Conservation (phyloP, 2,113 vertebrate genomes). For the Catagonus wagneri region DNA sequence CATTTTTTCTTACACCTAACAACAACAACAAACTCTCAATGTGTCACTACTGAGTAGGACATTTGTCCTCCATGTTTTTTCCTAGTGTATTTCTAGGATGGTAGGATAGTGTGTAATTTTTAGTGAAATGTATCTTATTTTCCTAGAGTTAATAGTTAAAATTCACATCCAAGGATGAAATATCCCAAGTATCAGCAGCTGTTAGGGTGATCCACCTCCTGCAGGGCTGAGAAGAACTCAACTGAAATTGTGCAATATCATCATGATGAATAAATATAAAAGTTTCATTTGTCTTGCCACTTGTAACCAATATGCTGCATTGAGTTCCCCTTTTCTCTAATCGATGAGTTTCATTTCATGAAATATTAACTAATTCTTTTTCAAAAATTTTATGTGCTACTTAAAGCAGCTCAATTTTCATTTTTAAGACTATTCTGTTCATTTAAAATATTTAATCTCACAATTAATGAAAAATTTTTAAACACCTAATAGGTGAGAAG, state of each 20-base stretch:
- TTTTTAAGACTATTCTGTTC: not conserved
- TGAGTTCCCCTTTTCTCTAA: not conserved
- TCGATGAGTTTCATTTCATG: not conserved
- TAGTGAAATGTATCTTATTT: not conserved
- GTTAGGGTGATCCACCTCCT: not conserved
- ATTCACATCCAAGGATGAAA: not conserved
- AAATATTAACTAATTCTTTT: not conserved
- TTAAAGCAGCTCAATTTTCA: not conserved
- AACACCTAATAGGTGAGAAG: not conserved
- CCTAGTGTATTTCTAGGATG: not conserved
- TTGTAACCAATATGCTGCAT: not conserved
- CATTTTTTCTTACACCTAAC: not conserved
- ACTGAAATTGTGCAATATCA: not conserved
- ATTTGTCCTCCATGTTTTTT: not conserved
- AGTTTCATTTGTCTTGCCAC: not conserved
- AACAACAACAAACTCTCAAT: not conserved
- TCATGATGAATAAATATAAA: not conserved
- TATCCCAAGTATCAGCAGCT: not conserved
- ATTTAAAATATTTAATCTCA: slow-evolving; percentile 27
- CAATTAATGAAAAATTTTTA: not conserved
- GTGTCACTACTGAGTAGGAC: not conserved
- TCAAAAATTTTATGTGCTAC: not conserved
- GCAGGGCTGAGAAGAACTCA: not conserved
- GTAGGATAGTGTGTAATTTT: not conserved
- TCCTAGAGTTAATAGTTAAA: slow-evolving; percentile 47